These are phyloP conservation scores for Drosophila athabasca DNA, from an alignment of 1,140 invertebrate genomes.

Conservation along the genomic window DNA sequence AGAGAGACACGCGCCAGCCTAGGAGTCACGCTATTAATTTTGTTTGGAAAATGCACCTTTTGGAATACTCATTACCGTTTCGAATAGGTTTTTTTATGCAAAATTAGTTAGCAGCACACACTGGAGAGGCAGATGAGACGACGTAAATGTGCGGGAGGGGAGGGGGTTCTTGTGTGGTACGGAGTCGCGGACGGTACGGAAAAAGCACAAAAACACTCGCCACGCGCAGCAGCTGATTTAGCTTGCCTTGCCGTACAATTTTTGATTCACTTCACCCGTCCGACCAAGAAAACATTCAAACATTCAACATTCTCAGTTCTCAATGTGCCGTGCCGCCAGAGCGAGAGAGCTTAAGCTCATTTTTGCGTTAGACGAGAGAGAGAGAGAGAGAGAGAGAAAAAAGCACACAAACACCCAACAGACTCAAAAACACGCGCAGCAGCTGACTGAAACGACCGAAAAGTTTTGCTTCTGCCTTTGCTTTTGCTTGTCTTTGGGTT, in stretches of 20 bases:
- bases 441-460: slow-evolving; percentile 19
- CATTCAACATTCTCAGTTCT: too few species aligned
- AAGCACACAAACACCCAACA: too few species aligned
- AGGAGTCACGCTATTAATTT: too few species aligned
- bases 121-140: background rate
- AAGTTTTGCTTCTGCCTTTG: slow-evolving; percentile 30
- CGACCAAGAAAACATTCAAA: too few species aligned
- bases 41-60: too few species aligned
- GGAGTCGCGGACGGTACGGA: slow-evolving; percentile 29
- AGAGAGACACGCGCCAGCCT: slow-evolving; percentile 21
- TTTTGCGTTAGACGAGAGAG: too few species aligned
- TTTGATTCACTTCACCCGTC: too few species aligned
- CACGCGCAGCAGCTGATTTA: slow-evolving; percentile 10
- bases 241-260: slow-evolving; percentile 28
- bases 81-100: slow-evolving; percentile 32
- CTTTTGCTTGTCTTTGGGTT: slow-evolving; percentile 54
- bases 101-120: slow-evolving; percentile 39
- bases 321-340: too few species aligned
- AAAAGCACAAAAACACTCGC: slow-evolving; percentile 51
- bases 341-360: too few species aligned
- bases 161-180: slow-evolving; percentile 45
- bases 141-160: slow-evolving; percentile 8
- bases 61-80: slow-evolving; percentile 38
- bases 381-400: too few species aligned
- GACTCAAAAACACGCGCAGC: too few species aligned